These are phyloP conservation scores for Plagiodera versicolora DNA, from an alignment of 2,888 invertebrate genomes.

Conservation along the genomic window DNA sequence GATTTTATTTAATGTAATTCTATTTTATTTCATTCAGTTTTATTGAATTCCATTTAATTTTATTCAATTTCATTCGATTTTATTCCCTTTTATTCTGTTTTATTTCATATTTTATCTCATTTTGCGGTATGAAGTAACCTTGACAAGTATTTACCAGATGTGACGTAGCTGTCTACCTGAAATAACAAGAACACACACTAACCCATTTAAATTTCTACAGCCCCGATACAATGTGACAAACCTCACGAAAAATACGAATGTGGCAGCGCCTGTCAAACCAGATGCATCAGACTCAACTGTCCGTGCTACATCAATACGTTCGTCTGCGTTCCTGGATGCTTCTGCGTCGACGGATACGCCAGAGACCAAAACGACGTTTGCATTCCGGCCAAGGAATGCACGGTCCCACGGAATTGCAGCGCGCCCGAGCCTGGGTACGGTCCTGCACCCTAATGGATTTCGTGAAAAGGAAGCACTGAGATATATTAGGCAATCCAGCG, in stretches of 20 bases:
- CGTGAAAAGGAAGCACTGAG: too few species aligned
- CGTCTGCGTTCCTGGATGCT: background rate
- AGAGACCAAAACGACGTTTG: background rate
- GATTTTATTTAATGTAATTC: too few species aligned
- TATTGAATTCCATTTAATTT: too few species aligned
- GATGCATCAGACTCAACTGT: background rate
- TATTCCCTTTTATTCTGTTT: too few species aligned
- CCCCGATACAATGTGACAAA: background rate
- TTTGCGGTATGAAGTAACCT: too few species aligned
- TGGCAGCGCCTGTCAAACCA: background rate
- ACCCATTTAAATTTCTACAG: background rate
- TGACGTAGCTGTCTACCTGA: too few species aligned
- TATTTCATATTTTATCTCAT: too few species aligned
- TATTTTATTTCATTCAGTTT: too few species aligned
- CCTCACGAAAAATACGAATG: background rate
- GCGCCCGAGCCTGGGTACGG: background rate
- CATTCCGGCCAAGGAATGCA: background rate
- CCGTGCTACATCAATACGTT: background rate
- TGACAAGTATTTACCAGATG: too few species aligned
- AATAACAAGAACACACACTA: too few species aligned
- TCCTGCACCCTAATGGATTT: background rate
- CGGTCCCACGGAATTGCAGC: background rate
- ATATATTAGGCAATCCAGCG: too few species aligned
- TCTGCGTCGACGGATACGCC: background rate
- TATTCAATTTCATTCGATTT: too few species aligned